These are phyloP conservation scores for Heliornis fulica DNA, from an alignment of 2,113 vertebrate genomes.

Conservation along the genomic window DNA sequence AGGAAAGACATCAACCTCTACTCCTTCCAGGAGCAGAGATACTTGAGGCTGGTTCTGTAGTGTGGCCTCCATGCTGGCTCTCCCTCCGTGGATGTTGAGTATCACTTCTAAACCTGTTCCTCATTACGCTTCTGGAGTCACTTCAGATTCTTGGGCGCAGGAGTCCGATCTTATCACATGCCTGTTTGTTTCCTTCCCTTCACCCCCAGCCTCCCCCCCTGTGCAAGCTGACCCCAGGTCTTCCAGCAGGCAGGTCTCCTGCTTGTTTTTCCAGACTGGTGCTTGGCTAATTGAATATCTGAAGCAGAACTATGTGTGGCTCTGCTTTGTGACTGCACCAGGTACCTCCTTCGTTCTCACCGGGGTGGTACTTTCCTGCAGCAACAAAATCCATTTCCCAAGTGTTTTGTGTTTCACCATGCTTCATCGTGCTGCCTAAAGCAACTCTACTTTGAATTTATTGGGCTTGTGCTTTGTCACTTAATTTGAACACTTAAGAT, in stretches of 20 bases:
- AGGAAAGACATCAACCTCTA: too few species aligned
- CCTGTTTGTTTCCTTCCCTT: conserved; percentile 2
- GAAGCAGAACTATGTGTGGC: neutral
- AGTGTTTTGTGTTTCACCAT: too few species aligned
- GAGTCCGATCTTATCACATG: neutral
- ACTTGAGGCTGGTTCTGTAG: neutral
- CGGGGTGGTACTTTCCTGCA: fast-evolving
- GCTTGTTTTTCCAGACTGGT: neutral
- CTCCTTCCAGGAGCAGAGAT: neutral
- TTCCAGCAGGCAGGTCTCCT: neutral
- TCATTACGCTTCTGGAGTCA: neutral
- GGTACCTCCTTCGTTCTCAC: fast-evolving
- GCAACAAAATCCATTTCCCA: neutral
- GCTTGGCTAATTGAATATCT: neutral
- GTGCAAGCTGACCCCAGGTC: neutral
- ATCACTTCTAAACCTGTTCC: neutral
- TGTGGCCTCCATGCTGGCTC: fast-evolving
- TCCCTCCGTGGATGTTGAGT: fast-evolving
- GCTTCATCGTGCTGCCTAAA: neutral
- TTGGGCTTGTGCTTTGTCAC: neutral
- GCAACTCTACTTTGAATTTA: neutral
- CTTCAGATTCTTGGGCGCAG: neutral
- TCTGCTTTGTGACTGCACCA: neutral
- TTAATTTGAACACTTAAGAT: neutral
- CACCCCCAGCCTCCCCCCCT: neutral